Conservation (phyloP, 1,140 invertebrate species). For the Penaeus vannamei region DNA sequence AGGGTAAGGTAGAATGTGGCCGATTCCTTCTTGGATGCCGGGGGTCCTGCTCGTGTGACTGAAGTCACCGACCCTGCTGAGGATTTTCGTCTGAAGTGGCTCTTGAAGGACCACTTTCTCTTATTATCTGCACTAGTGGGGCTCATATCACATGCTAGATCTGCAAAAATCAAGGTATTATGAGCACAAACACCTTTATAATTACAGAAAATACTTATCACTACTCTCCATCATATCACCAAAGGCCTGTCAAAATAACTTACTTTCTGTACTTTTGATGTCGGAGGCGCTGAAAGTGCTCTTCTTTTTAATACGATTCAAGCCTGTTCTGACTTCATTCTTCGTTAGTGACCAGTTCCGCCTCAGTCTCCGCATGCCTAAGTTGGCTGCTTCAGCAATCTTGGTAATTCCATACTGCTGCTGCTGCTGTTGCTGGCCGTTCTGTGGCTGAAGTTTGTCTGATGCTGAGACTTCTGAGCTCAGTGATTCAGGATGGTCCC, state of each 20-base stretch:
- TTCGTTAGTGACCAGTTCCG: constrained; percentile 69
- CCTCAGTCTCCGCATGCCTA: constrained; percentile 64
- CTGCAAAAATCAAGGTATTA: constrained; percentile 43
- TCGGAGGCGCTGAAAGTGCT: constrained; percentile 66
- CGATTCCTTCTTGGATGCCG: constrained; percentile 59
- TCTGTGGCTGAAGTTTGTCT: constrained; percentile 21
- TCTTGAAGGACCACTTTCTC: constrained; percentile 68
- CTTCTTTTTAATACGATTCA: constrained; percentile 69
- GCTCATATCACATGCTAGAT: constrained; percentile 63
- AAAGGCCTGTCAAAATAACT: constrained; percentile 46
- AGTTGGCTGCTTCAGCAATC: constrained; percentile 64
- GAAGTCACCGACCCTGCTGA: constrained; percentile 44
- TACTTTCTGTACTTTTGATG: constrained; percentile 66
- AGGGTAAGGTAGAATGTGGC: constrained; percentile 67
- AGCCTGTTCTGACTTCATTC: constrained; percentile 69
- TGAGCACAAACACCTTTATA: not conserved
- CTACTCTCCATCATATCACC: not conserved
- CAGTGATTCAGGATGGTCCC: constrained; percentile 52
- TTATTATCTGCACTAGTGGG: constrained; percentile 67
- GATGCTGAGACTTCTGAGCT: constrained; percentile 52
- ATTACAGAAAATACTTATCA: constrained; percentile 2
- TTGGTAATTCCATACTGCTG: constrained; percentile 66
- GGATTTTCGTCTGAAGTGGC: constrained; percentile 59
- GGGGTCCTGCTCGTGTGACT: constrained; percentile 19
- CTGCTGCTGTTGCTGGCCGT: constrained; percentile 42